Evolutionary conservation across 2,888 invertebrate species (phyloP), one percentile per base, ranked within the genome.

Genomic region (Altica lythri): DNA sequence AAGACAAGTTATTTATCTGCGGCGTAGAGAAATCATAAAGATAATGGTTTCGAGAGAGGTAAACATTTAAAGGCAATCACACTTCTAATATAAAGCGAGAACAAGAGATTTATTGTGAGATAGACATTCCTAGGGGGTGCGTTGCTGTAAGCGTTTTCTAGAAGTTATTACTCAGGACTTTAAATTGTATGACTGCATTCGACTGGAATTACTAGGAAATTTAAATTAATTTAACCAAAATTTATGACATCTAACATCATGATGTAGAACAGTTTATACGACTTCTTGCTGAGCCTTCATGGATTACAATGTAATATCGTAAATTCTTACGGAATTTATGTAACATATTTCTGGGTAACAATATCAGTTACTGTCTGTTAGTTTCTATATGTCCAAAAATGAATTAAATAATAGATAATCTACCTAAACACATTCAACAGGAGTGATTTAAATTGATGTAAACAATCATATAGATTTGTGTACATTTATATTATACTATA

Each of bases 1-100:
- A 66, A 53, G 59, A 52, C 59, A 64, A 66, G 67, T 67, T 69
- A 68, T 71, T 71, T 71, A 71, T 69, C 68, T 68, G 66, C 68
- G 68, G 67, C 57, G 61, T 55, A 57, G 63, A 65, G 65, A 66
- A 69, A 62, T 69, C 68, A 69, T 70, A 68, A 69, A 71, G 69
- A 70, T 71, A 71, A 71, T 71, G 68, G 69, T 52, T 67, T 65
- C 55, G 61, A 56, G 64, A 67, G 66, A 64, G 64, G 65, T 65
- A 65, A 67, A 68, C 68, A 59, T 67, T 68, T 67, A 67, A 65
- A 66, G 63, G 66, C 67, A 68, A 67, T 66, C 65, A 68, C 40
- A 62, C 66, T 65, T 69, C 65, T 67, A 67, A 66, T 64, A 65
- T 61, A 59, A 55, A 44, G 25, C 43, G 32, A 37, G 32, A 54